Base-by-base conservation (phyloP, 2,797 vertebrate species). In the Odontamblyopus rebecca region DNA sequence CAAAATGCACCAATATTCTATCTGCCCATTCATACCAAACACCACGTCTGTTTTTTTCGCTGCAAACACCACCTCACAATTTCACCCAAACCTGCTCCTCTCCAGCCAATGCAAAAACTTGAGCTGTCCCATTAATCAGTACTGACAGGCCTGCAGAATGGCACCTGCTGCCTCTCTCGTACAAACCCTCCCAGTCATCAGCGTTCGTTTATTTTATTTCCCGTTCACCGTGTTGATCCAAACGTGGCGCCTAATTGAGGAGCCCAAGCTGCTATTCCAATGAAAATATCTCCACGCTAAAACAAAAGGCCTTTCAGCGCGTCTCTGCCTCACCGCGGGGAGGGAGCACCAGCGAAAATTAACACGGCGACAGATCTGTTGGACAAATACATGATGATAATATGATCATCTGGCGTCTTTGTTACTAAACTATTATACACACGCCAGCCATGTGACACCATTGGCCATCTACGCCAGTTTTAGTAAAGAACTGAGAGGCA, bases 341-440 rank as follows among this genome's bases (percentile, higher is more conserved):
- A 81, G 68, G 70, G 71, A 1, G 50, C 30, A 69, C 6, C 12
- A 70, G 68, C 19, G 64, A 69, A 81, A 80, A 85, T 82, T 74
- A 88, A 85, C 70, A 84, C 78, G 72, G 75, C 38, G 7, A 82
- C 80, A 84, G 77, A 84, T 80, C 82, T 84, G 81, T 81, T 85
- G 83, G 77, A 86, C 71, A 90, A 85, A 85, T 84, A 78, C 66
- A 79, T 35, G 29, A 80, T 69, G 81, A 85, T 84, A 82, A 88
- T 83, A 78, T 80, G 74, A 83, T 88, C 85, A 87, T 87, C 83
- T 87, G 83, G 69, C 54, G 73, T 71, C 61, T 84, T 82, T 85
- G 75, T 82, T 76, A 67, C 59, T 63, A 74, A 72, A 76, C 61
- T 71, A 13, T 70, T 51, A 70, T 62, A 69, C 73, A 61, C 27